Base-by-base conservation (phyloP, 1,140 invertebrate species). In the Philaenus spumarius region DNA sequence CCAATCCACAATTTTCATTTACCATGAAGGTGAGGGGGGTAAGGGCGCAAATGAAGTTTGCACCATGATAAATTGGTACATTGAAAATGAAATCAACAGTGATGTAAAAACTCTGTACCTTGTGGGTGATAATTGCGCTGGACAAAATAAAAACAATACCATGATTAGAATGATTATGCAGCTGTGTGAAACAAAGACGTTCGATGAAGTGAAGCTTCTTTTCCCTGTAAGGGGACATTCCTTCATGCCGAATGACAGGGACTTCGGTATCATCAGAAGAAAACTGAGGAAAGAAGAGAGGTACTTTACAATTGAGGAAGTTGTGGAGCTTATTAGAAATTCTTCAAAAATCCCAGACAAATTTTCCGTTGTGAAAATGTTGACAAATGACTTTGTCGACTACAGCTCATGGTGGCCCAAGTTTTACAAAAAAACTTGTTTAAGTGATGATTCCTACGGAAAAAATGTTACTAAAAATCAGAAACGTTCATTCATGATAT, bases 121-220 rank as follows among this genome's bases (percentile, higher is more conserved):
- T 34, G 62, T 64, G 52, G 56, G 60, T 22, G 60, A 64, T 45
- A 62, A 59, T 12, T 61, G 62, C 54, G 48, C 39, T n/a, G 59
- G 55, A n/a, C 51, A 61, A 39, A 61, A 63, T 35, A 63, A 63
- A 15, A 62, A 62, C 34, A 46, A 43, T 37, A 56, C 40, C 2
- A 26, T 55, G 35, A 14, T 59, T 22, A 34, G 61, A 39, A 50
- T 59, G 35, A 46, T 62, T 17, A 48, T 59, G 39, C 54, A 60
- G 53, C 34, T 66, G 11, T 58, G 62, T 19, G 46, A 59, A 15
- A 42, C 34, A 20, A 55, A 58, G 52, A 17, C 58, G 22, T 61
- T 63, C 40, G 47, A 63, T 22, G 12, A 26, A 11, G 30, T 55
- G 12, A 59, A 43, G 23, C 34, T 59, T 14, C 34, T 59, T 20